These are phyloP conservation scores for Aethina tumida DNA, from an alignment of 1,140 invertebrate species.

Conservation along the genomic window DNA sequence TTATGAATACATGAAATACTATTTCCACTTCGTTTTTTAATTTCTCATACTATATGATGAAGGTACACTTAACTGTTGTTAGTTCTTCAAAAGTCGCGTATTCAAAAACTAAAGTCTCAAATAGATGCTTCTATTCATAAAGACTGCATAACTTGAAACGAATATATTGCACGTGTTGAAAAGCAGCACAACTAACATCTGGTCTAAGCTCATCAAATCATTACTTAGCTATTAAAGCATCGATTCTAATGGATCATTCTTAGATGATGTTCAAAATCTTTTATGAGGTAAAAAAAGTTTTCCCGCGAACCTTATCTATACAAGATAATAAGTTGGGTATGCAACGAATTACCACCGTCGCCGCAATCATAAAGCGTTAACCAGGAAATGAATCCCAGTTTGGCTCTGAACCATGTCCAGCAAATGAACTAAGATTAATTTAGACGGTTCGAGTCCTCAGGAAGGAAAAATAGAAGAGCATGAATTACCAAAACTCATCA, in stretches of 20 bases:
- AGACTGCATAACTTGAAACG: slow-evolving; percentile 79
- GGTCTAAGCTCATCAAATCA: slow-evolving; percentile 15
- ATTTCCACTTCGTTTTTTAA: slow-evolving; percentile 3
- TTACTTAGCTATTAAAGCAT: too few relatives aligned
- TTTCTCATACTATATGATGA: slow-evolving; percentile 83
- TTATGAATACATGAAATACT: too few relatives aligned
- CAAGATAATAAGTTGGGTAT: slow-evolving; percentile 16
- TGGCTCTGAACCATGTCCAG: slow-evolving; percentile 30
- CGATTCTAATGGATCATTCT: slow-evolving; percentile 27
- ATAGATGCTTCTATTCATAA: slow-evolving; percentile 74
- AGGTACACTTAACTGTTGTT: slow-evolving; percentile 79
- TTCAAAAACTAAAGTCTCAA: slow-evolving; percentile 66
- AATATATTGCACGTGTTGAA: slow-evolving; percentile 53
- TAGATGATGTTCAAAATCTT: slow-evolving; percentile 26
- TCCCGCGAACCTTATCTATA: slow-evolving; percentile 33
- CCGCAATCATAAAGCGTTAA: slow-evolving; percentile 19
- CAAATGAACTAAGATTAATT: slow-evolving; percentile 45
- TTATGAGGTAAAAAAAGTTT: slow-evolving; percentile 38
- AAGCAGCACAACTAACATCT: slow-evolving; percentile 10
- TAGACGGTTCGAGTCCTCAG: slow-evolving; percentile 44
- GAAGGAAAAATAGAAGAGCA: slow-evolving; percentile 26
- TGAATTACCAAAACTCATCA: slow-evolving; percentile 22
- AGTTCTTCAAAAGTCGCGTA: slow-evolving; percentile 74
- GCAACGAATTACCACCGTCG: slow-evolving; percentile 19
- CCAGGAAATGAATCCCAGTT: slow-evolving; percentile 17